Percentiles rank a stretch among this genome's conserved stretches.
Conservation (phyloP, 2,113 vertebrate genomes). For the Bufo gargarizans region DNA sequence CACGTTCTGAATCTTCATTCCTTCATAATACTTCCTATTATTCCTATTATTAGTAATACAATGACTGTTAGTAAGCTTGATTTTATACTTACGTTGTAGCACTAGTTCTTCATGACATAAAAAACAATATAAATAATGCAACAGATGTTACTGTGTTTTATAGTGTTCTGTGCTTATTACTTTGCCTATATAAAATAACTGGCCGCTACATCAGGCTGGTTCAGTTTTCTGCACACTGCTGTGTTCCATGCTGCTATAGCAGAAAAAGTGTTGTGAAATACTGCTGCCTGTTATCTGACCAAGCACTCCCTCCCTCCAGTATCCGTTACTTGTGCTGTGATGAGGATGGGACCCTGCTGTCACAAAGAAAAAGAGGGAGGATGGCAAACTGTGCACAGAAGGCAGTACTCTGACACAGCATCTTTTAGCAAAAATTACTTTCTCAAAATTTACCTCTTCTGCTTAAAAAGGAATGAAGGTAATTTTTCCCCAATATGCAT, state of each 20-base stretch:
- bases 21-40: background rate
- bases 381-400: slow-evolving; percentile 49
- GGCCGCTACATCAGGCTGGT: slow-evolving; percentile 2
- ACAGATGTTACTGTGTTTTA: slow-evolving; percentile 14
- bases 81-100: background rate
- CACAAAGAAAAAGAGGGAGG: slow-evolving; percentile 28
- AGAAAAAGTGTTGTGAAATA: slow-evolving; percentile 50
- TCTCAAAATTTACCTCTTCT: slow-evolving; percentile 16
- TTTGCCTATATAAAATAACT: slow-evolving; percentile 10
- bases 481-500: background rate
- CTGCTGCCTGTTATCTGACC: slow-evolving; percentile 43
- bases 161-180: slow-evolving; percentile 1
- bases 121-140: background rate
- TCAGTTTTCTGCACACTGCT: slow-evolving; percentile 25
- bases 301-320: slow-evolving; percentile 34
- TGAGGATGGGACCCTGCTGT: slow-evolving; percentile 43
- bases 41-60: background rate
- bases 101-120: background rate
- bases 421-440: slow-evolving; percentile 14
- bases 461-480: background rate
- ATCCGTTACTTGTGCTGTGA: slow-evolving; percentile 19
- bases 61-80: background rate
- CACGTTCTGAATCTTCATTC: too few species aligned
- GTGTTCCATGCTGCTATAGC: slow-evolving; percentile 45
- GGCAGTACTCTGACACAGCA: slow-evolving; percentile 22